phyloP scores from a whole-genome alignment of 1,140 invertebrate genomes.

The Drosophila nikananu region DNA sequence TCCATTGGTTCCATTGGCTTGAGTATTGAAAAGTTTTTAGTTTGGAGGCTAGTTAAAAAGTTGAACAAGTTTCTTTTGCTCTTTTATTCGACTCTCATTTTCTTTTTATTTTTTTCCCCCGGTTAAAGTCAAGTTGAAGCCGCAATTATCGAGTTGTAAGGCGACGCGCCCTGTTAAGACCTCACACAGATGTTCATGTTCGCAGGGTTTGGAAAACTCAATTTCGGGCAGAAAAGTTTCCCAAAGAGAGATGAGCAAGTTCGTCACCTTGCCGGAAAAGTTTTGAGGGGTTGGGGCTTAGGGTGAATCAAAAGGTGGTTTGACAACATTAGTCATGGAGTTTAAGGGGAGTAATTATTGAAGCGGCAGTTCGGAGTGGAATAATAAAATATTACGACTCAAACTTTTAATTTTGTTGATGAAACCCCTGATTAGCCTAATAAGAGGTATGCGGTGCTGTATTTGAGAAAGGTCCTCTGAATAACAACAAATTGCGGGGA shows the following conservation, averaged over 20 bases:
- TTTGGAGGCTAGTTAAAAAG: slow-evolving; percentile 78
- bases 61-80: slow-evolving; percentile 67
- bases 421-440: slow-evolving; percentile 14
- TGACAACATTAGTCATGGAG: slow-evolving; percentile 51
- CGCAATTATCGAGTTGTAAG: slow-evolving; percentile 82
- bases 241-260: slow-evolving; percentile 45
- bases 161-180: slow-evolving; percentile 45
- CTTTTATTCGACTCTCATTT: slow-evolving; percentile 40
- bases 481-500: too few relatives aligned
- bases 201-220: slow-evolving; percentile 28
- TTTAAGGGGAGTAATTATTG: slow-evolving; percentile 44
- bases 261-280: slow-evolving; percentile 57
- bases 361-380: slow-evolving; percentile 40
- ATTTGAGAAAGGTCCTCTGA: not conserved
- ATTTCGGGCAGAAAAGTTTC: slow-evolving; percentile 39
- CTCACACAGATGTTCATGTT: slow-evolving; percentile 55
- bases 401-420: slow-evolving; percentile 33
- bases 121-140: slow-evolving; percentile 80
- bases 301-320: slow-evolving; percentile 42
- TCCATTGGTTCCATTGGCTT: slow-evolving; percentile 57
- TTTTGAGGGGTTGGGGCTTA: not conserved
- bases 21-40: slow-evolving; percentile 75
- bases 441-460: not conserved
- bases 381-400: slow-evolving; percentile 35
- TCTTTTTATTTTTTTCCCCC: slow-evolving; percentile 8